A percentile compares a stretch with the other conserved stretches of the same genome.
Evolutionary conservation across 2,888 invertebrate genomes (phyloP).

Genomic region (Callyntrura guangdongensis): DNA sequence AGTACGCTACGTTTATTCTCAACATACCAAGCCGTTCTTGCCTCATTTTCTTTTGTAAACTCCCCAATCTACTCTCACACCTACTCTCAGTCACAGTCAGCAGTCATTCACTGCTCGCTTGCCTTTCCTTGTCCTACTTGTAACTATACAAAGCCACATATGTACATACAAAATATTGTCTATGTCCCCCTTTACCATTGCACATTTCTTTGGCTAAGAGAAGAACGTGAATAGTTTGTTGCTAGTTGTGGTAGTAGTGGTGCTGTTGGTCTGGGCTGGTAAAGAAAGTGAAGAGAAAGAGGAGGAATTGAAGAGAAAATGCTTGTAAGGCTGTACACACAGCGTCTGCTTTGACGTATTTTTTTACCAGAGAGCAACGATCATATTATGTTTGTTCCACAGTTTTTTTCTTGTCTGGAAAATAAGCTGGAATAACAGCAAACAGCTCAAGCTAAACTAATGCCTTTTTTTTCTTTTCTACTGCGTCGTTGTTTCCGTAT

Average conservation of each 20-base stretch:
- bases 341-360: conserved; percentile 2
- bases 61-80: conserved; percentile 22
- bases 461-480: conserved; percentile 45
- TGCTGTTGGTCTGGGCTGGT: neutral
- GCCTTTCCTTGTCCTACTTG: conserved; percentile 51
- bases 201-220: neutral
- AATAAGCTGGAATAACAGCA: conserved; percentile 58
- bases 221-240: neutral
- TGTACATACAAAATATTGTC: neutral
- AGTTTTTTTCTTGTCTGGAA: conserved; percentile 19
- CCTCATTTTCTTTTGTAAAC: conserved; percentile 54
- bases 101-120: conserved; percentile 18
- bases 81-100: conserved; percentile 23
- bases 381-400: conserved; percentile 51
- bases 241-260: neutral
- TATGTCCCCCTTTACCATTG: too few species aligned
- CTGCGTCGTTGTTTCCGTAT: conserved; percentile 20
- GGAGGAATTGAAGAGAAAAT: conserved; percentile 25
- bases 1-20: too few species aligned
- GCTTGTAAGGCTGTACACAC: neutral
- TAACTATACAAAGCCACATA: conserved; percentile 1
- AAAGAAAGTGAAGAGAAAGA: neutral
- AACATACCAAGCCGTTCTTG: conserved; percentile 23
- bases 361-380: conserved; percentile 45
- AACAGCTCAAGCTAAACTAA: conserved; percentile 66